Conservation (phyloP, 92 coral and sea anemone genomes). For the Umimayanthus kanabou region DNA sequence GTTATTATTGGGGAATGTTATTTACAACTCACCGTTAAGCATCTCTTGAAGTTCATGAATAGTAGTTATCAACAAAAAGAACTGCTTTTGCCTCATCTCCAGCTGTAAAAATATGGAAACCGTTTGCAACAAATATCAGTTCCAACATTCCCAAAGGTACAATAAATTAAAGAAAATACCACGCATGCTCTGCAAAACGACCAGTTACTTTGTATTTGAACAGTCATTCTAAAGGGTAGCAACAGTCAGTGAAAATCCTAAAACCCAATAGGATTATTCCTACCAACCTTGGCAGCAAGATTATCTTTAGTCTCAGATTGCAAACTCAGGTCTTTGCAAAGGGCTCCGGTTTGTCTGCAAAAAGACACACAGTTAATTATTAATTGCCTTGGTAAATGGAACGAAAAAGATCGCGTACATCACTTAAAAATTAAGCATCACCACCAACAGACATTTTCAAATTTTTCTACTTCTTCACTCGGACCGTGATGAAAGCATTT, state of each 20-base stretch:
- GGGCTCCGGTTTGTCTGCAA: slow-evolving; percentile 84
- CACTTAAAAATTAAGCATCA: no score
- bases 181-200: no score
- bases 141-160: no score
- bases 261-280: neutral
- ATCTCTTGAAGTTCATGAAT: slow-evolving; percentile 94
- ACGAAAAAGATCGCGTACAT: neutral
- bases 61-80: slow-evolving; percentile 86
- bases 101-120: slow-evolving; percentile 57
- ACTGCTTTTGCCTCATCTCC: slow-evolving; percentile 91
- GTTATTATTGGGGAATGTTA: neutral
- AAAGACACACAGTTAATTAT: neutral
- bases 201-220: neutral
- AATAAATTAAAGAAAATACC: no score
- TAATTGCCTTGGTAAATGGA: neutral
- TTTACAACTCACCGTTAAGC: slow-evolving; percentile 77
- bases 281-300: slow-evolving; percentile 84
- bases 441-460: no score
- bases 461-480: no score
- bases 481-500: no score
- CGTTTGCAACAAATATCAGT: neutral
- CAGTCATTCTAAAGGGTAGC: neutral
- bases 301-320: slow-evolving; percentile 84
- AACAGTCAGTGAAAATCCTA: neutral
- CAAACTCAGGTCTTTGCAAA: slow-evolving; percentile 76